Percentiles rank a stretch among this genome's conserved stretches.
phyloP scores from a whole-genome alignment of 2,797 vertebrate species.

The Bufotes viridis region DNA sequence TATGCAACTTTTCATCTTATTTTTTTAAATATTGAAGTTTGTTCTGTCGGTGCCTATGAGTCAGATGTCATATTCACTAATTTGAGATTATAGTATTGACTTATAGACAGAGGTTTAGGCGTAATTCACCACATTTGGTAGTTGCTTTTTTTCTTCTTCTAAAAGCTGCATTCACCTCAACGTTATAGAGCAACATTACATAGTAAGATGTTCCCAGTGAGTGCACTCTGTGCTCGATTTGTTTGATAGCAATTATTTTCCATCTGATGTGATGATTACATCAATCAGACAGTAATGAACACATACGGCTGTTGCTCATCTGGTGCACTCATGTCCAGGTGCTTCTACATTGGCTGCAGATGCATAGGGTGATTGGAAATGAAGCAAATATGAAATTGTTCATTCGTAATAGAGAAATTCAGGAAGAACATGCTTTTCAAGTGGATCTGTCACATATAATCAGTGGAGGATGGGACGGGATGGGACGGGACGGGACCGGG shows the following conservation, averaged over 20 bases:
- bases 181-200: background rate
- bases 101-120: too few species aligned
- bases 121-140: background rate
- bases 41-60: too few species aligned
- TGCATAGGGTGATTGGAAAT: constrained; percentile 71
- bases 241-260: constrained; percentile 5
- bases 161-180: background rate
- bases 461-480: background rate
- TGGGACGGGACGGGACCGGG: too few species aligned
- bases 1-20: too few species aligned
- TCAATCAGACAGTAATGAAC: constrained; percentile 66
- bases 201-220: background rate
- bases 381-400: constrained; percentile 65
- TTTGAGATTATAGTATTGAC: too few species aligned
- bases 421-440: background rate
- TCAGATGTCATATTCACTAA: too few species aligned
- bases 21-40: too few species aligned
- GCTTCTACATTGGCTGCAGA: constrained; percentile 70
- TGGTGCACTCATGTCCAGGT: constrained; percentile 66
- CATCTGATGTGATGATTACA: constrained; percentile 67
- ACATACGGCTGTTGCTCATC: constrained; percentile 38
- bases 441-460: background rate
- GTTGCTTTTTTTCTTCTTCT: background rate
- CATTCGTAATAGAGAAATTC: constrained; percentile 58
- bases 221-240: constrained; percentile 10